These are phyloP conservation scores for Nesoenas mayeri DNA, from an alignment of 2,113 vertebrate genomes.

Conservation along the genomic window DNA sequence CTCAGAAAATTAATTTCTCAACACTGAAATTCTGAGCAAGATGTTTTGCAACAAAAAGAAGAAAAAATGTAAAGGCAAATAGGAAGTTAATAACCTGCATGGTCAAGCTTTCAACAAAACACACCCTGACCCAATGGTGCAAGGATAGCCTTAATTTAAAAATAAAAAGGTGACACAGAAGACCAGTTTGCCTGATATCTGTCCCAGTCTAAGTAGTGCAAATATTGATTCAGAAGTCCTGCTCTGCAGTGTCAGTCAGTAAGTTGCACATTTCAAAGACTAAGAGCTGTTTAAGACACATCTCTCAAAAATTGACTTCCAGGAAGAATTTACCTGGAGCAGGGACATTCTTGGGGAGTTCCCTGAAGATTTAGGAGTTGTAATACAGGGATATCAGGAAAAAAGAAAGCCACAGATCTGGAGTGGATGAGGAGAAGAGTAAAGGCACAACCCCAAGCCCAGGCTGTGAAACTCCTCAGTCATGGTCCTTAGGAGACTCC, in stretches of 20 bases:
- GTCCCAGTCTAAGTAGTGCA: neutral
- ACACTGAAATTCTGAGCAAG: neutral
- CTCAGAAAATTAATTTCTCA: neutral
- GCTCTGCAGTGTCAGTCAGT: neutral
- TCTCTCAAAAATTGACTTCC: neutral
- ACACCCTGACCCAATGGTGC: neutral
- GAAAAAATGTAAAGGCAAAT: neutral
- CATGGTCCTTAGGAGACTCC: neutral
- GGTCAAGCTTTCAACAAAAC: neutral
- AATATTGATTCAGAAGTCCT: neutral
- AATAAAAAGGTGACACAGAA: neutral
- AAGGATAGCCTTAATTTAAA: neutral
- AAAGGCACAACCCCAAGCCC: neutral
- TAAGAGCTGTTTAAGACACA: neutral
- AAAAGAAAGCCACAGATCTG: neutral
- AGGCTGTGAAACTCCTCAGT: neutral
- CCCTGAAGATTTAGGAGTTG: neutral
- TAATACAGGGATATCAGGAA: neutral
- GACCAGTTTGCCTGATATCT: neutral
- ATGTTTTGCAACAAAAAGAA: neutral
- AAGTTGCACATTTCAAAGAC: neutral
- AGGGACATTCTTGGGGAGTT: neutral
- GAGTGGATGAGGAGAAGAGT: neutral
- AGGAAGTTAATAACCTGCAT: neutral
- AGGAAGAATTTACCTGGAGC: neutral